These are phyloP conservation scores for Choloepus didactylus DNA, from an alignment of 2,797 vertebrate species.

Conservation along the genomic window DNA sequence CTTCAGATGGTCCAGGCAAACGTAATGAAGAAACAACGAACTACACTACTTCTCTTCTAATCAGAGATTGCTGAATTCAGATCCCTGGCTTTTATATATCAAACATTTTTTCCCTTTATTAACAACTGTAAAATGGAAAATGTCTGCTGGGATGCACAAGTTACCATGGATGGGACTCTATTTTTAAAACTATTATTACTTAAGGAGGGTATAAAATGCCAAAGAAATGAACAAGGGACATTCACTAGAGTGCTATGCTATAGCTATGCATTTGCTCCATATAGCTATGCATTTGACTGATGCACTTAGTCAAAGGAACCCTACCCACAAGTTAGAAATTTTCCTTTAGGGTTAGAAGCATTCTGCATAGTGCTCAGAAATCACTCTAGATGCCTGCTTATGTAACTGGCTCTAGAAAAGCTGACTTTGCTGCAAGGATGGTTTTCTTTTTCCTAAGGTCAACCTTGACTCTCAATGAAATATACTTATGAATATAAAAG, in stretches of 20 bases:
- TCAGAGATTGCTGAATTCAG: background rate
- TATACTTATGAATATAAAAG: background rate
- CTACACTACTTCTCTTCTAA: background rate
- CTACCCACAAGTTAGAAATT: background rate
- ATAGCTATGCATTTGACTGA: background rate
- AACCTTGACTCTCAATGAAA: slow-evolving; percentile 55
- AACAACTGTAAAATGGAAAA: background rate
- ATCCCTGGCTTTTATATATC: background rate
- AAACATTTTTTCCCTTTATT: background rate
- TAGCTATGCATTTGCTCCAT: background rate
- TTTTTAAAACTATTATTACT: slow-evolving; percentile 12
- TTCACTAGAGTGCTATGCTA: background rate
- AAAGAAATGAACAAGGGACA: background rate
- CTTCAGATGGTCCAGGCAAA: background rate
- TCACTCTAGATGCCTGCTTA: background rate
- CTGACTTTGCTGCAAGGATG: background rate
- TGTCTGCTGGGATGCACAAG: background rate
- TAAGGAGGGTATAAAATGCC: background rate
- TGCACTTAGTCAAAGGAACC: no score
- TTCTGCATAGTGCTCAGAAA: background rate
- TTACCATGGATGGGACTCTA: background rate
- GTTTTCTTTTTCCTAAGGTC: background rate
- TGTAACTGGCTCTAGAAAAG: background rate
- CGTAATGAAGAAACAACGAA: slow-evolving; percentile 2
- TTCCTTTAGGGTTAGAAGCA: background rate